Evolutionary conservation across 2,888 invertebrate genomes (phyloP), one percentile per base, ranked within the genome.

Genomic region (Pseudoips prasinana): DNA sequence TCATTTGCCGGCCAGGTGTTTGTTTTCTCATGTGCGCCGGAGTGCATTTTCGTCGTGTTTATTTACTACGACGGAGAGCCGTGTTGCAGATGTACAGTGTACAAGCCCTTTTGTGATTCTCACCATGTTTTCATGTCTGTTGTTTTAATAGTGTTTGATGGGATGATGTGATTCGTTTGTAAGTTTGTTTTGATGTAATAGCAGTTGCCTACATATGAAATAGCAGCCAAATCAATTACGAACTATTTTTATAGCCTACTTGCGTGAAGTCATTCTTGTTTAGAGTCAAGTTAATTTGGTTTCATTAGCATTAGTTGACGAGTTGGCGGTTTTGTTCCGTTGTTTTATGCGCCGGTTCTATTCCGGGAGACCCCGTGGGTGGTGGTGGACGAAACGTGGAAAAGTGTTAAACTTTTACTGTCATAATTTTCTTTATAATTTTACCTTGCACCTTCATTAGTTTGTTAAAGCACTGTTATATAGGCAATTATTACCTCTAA

Each of bases 301-400:
- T 78, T 63, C 67, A 75, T 81, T 80, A 73, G 65, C 61, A 64
- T 65, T 43, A 58, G 68, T 75, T 73, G 62, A 57, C 54, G 58
- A 51, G 58, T 65, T 72, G 68, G 73, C 64, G 71, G 74, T 75
- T 73, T 72, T 71, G 68, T 77, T 73, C 58, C 59, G 57, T 58
- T 67, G 52, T 67, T 74, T 77, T 77, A 75, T 71, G 81, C 75
- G 76, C 54, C 45, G 55, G 40, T 38, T 70, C 74, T 84, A 83
- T 83, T 83, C 71, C 61, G 60, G 70, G 67, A 59, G 60, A 52
- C 55, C 58, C 52, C 67, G 80, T 82, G 78, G 78, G 79, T 76
- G 77, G 79, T 76, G 77, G 76, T 61, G 63, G 64, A 66, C 66
- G 64, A 66, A 69, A 58, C 66, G 64, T 65, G 61, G 60, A 14